Evolutionary conservation across 2,113 vertebrate genomes (phyloP), one percentile per base, ranked within the genome.

Genomic region (Aix galericulata): DNA sequence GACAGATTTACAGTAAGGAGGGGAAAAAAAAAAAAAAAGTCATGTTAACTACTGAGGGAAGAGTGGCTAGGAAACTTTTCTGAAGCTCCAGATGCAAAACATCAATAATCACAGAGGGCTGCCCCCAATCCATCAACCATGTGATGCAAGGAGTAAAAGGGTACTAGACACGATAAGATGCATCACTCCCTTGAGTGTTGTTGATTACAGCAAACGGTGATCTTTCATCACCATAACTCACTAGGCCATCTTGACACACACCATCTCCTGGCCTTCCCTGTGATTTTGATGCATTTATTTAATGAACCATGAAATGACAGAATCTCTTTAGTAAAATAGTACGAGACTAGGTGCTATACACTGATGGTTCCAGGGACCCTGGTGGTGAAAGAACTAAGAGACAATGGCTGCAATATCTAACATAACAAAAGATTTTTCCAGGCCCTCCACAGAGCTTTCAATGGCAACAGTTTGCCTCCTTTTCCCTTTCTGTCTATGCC

Each of bases 1-100:
- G 88, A 94, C 18, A 17, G 69, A 53, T 88, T 93, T 64, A 71
- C 69, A 22, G 31, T 3, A 71, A 88, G 77, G 60, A 92, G 73
- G 74, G 14, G 3, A 9, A 10, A 11, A 60, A 34, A 18, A 11
- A 60, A 34, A 18, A 10, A 52, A 34, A 14, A 67, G 68, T 25
- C 29, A 50, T 5, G 11, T 21, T 44, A 68, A 55, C 15, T 15
- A 12, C 17, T 13, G 31, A 26, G 22, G 13, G 5, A 78, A 11
- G 18, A 64, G 40, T 0, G 7, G 32, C 31, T 23, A 59, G 25
- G 32, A 50, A 34, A 9, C 2, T 31, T 7, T 17, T 38, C 20
- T 80, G 63, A 10, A 14, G 6, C 15, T 9, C 17, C 88, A 53
- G 58, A 38, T 75, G 20, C 26, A 78, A 82, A 71, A 29, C 29